Evolutionary conservation across 2,113 vertebrate species (phyloP).

Genomic region (Melanerpes formicivorus): DNA sequence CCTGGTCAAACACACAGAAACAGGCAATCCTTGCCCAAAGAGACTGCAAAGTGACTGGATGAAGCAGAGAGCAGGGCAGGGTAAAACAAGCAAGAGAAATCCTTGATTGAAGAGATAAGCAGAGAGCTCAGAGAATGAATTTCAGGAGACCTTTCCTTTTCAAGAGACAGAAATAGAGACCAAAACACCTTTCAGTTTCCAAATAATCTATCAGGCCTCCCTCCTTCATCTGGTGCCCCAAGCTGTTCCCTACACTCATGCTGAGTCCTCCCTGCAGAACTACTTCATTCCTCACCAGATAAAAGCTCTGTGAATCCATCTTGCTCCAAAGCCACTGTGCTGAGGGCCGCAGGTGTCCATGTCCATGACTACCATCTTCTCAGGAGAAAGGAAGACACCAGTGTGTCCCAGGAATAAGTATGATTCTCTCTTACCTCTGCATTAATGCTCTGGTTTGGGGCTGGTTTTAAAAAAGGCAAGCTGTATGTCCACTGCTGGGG

Average conservation of each 20-base stretch:
- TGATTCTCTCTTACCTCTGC: background rate
- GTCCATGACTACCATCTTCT: accelerated
- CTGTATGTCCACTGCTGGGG: background rate
- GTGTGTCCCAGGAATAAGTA: too few species aligned
- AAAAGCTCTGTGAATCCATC: background rate
- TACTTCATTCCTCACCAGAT: background rate
- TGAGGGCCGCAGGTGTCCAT: background rate
- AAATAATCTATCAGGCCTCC: background rate
- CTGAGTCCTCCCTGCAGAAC: background rate
- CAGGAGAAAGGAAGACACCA: background rate
- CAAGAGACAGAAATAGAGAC: background rate
- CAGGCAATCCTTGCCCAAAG: background rate
- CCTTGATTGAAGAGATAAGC: background rate
- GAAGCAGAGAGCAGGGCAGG: accelerated
- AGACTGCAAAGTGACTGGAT: background rate
- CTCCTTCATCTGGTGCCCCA: background rate
- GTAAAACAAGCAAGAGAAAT: background rate
- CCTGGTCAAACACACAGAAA: background rate
- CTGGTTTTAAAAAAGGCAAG: background rate
- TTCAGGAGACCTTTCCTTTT: background rate
- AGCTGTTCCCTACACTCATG: too few species aligned
- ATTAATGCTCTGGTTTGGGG: background rate
- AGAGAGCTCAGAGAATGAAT: background rate
- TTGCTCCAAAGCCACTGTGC: accelerated
- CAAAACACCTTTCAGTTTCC: background rate